Evolutionary conservation across 2,888 invertebrate species (phyloP).

Genomic region (Scelioninae gen. 2): DNA sequence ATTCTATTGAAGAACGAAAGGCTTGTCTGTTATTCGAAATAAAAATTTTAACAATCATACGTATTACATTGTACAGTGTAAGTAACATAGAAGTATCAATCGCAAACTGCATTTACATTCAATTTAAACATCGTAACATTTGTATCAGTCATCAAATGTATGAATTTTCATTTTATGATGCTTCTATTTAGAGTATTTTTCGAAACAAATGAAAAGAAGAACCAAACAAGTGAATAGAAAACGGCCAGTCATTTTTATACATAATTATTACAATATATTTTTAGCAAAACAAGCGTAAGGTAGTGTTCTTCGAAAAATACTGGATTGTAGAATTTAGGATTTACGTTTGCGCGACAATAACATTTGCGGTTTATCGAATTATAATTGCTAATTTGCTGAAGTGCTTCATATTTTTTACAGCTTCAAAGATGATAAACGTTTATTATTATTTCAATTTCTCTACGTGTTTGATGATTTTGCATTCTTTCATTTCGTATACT

Average conservation of each 20-base stretch:
- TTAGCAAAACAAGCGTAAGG: slow-evolving; percentile 45
- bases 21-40: slow-evolving; percentile 54
- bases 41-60: slow-evolving; percentile 48
- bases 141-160: slow-evolving; percentile 26
- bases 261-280: slow-evolving; percentile 53
- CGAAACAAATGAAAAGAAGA: slow-evolving; percentile 29
- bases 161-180: slow-evolving; percentile 32
- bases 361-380: slow-evolving; percentile 31
- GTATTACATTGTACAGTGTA: slow-evolving; percentile 57
- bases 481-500: neutral
- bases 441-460: neutral
- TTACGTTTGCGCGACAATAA: slow-evolving; percentile 57
- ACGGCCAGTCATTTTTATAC: slow-evolving; percentile 58
- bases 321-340: slow-evolving; percentile 41
- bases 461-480: neutral
- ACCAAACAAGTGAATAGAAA: slow-evolving; percentile 49
- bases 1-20: slow-evolving; percentile 47
- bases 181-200: slow-evolving; percentile 58
- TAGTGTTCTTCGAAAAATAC: slow-evolving; percentile 38
- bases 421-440: neutral
- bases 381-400: slow-evolving; percentile 28
- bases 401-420: slow-evolving; percentile 21
- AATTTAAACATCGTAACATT: slow-evolving; percentile 26
- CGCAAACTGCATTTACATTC: slow-evolving; percentile 29
- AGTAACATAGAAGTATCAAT: slow-evolving; percentile 45